These are phyloP conservation scores for Epiblema foenella DNA, from an alignment of 2,888 invertebrate genomes.

Conservation along the genomic window DNA sequence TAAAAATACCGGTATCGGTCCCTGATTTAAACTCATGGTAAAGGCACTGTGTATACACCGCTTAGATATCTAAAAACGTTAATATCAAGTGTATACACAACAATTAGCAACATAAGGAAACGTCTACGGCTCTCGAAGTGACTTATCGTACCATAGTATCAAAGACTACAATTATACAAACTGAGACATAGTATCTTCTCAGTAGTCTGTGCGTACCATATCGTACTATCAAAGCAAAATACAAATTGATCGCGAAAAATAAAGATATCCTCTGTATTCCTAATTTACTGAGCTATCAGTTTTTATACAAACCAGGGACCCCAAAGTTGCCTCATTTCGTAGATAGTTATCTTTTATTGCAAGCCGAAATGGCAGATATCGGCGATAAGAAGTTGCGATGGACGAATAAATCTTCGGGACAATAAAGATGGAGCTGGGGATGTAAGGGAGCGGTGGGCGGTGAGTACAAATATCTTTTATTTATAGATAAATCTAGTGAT, in stretches of 20 bases:
- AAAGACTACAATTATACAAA: too few relatives aligned
- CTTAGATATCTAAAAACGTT: too few relatives aligned
- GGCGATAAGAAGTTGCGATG: constrained; percentile 9
- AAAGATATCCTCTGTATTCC: not conserved
- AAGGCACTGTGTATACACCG: too few relatives aligned
- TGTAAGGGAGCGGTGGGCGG: not conserved
- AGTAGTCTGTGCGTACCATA: too few relatives aligned
- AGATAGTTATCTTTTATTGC: constrained; percentile 30
- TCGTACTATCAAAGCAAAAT: too few relatives aligned
- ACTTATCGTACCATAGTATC: too few relatives aligned
- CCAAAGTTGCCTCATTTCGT: not conserved
- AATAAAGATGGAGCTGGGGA: constrained; percentile 1
- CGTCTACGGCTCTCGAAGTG: too few relatives aligned
- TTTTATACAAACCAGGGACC: not conserved
- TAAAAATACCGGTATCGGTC: too few relatives aligned
- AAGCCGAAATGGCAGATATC: constrained; percentile 7
- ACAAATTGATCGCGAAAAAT: not conserved
- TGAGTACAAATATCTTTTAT: not conserved
- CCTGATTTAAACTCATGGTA: too few relatives aligned
- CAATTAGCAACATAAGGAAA: too few relatives aligned
- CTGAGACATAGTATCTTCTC: too few relatives aligned
- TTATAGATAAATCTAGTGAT: not conserved
- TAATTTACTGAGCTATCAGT: not conserved
- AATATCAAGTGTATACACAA: too few relatives aligned
- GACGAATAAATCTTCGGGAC: constrained; percentile 17